Percentiles rank a stretch among this genome's conserved stretches.
These are phyloP conservation scores for Antennarius maculatus DNA, from an alignment of 2,797 vertebrate species.

Conservation along the genomic window DNA sequence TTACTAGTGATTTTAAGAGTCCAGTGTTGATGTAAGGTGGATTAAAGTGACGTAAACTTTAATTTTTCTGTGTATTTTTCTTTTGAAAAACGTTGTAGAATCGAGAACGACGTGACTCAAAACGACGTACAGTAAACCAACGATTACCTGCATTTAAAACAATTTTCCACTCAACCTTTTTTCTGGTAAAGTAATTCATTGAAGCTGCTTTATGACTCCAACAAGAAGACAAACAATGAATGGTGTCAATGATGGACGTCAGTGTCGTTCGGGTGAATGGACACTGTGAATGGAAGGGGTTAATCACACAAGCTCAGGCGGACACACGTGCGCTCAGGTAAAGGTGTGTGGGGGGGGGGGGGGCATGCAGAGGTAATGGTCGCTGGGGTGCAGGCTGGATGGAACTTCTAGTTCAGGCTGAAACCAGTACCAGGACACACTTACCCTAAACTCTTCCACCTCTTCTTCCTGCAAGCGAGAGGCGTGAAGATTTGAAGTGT, in stretches of 20 bases:
- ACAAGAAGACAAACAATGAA: conserved; percentile 39
- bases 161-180: too few relatives aligned
- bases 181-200: conserved; percentile 4
- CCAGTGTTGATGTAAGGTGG: too few relatives aligned
- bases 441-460: conserved; percentile 99
- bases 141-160: too few relatives aligned
- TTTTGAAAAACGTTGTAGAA: too few relatives aligned
- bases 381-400: conserved; percentile 76
- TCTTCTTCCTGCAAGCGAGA: conserved; percentile 99
- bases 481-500: conserved; percentile 94
- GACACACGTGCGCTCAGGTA: conserved; percentile 20
- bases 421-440: conserved; percentile 76
- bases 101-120: too few relatives aligned
- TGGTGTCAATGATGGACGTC: conserved; percentile 46
- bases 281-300: conserved; percentile 58
- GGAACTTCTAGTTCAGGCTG: conserved; percentile 45
- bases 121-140: too few relatives aligned
- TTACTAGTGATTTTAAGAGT: too few relatives aligned
- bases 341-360: conserved; percentile 2
- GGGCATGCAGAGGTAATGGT: conserved; percentile 68
- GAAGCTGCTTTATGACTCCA: conserved; percentile 64
- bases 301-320: conserved; percentile 65
- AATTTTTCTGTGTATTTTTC: too few relatives aligned
- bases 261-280: conserved; percentile 46
- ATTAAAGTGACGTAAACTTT: too few relatives aligned